A percentile compares a stretch with the other conserved stretches of the same genome.
Evolutionary conservation across 2,888 invertebrate species (phyloP).

Genomic region (Abscondita cerata): DNA sequence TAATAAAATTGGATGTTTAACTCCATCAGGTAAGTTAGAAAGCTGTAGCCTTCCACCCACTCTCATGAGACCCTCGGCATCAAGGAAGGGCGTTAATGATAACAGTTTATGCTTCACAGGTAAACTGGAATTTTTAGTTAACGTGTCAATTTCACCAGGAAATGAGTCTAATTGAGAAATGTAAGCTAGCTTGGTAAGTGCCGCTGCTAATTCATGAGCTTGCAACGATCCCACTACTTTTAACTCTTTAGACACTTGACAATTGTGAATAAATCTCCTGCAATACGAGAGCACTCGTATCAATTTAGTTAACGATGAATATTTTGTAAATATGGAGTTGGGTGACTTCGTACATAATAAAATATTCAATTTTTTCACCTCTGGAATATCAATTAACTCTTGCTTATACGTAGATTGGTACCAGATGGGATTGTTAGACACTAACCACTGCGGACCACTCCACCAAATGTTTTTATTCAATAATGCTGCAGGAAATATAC

Average conservation of each 20-base stretch:
- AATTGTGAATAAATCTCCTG: background rate
- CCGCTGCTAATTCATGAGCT: no score
- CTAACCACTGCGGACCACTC: no score
- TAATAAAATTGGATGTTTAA: slow-evolving; percentile 36
- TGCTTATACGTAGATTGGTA: no score
- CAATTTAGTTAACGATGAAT: background rate
- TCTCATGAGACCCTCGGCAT: background rate
- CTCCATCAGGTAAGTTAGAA: background rate
- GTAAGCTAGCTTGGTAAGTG: no score
- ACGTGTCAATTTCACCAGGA: background rate
- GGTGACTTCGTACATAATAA: no score
- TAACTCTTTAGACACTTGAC: background rate
- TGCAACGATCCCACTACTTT: no score
- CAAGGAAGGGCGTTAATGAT: background rate
- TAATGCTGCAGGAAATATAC: background rate
- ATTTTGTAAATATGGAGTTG: background rate
- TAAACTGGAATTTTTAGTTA: no score
- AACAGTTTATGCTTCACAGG: background rate
- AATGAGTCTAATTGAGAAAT: background rate
- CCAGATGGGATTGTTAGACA: no score
- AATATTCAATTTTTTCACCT: no score
- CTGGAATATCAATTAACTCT: no score
- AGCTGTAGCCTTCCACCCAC: background rate
- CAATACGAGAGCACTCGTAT: slow-evolving; percentile 7
- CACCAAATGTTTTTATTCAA: no score